These are phyloP conservation scores for Agrochola lota DNA, from an alignment of 2,888 invertebrate species.

Conservation along the genomic window DNA sequence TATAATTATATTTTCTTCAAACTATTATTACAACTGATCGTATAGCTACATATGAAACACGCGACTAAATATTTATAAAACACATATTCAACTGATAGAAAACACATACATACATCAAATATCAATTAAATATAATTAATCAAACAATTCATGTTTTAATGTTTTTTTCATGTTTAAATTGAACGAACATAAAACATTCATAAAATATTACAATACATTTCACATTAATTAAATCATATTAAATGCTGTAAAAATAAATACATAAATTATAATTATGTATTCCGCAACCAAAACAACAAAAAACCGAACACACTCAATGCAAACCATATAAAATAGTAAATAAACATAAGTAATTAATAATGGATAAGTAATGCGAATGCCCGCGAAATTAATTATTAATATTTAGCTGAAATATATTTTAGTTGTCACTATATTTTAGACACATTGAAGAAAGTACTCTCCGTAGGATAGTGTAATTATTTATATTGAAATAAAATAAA, in stretches of 20 bases:
- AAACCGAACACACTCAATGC: conserved; percentile 24
- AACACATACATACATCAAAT: neutral
- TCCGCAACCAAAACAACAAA: conserved; percentile 49
- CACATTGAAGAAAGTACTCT: neutral
- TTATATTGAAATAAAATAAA: neutral
- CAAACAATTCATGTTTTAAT: neutral
- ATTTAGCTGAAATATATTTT: conserved; percentile 7
- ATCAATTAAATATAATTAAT: neutral
- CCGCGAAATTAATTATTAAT: neutral
- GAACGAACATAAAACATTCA: neutral
- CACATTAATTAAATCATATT: neutral
- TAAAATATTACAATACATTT: conserved; percentile 4
- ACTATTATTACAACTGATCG: neutral
- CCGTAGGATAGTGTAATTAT: neutral
- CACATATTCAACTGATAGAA: neutral
- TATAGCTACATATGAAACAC: neutral
- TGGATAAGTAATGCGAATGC: conserved; percentile 11
- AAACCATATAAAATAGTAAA: conserved; percentile 33
- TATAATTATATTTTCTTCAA: neutral
- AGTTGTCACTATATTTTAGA: neutral
- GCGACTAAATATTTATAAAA: neutral
- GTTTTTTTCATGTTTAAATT: neutral
- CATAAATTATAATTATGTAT: neutral
- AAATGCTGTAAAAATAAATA: neutral
- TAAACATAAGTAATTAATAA: conserved; percentile 6